phyloP scores from a whole-genome alignment of 2,888 invertebrate species.

The Hoplodrina blanda region DNA sequence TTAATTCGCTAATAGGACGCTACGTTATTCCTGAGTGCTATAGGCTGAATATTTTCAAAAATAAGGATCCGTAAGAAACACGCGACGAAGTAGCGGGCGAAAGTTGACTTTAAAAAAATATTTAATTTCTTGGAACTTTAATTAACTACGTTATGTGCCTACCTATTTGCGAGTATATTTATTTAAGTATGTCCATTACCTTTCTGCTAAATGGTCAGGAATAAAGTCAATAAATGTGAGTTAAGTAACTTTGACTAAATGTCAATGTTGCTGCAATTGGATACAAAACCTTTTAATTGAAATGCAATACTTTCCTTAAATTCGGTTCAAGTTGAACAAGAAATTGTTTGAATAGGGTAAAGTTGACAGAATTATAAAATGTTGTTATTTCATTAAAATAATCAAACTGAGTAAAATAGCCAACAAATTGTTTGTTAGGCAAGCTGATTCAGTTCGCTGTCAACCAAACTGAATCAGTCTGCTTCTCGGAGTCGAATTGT shows the following conservation, averaged over 20 bases:
- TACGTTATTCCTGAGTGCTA: too few species aligned
- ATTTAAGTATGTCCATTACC: constrained; percentile 1
- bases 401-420: too few species aligned
- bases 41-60: too few species aligned
- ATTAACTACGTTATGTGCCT: neutral
- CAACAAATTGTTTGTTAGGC: too few species aligned
- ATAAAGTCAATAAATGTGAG: constrained; percentile 30
- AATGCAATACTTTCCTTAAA: constrained; percentile 57
- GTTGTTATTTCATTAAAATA: neutral
- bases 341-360: constrained; percentile 21
- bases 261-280: constrained; percentile 56
- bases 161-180: constrained; percentile 5
- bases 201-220: constrained; percentile 14
- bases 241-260: constrained; percentile 52
- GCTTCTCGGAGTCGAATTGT: too few species aligned
- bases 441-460: too few species aligned
- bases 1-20: too few species aligned
- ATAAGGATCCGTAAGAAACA: too few species aligned
- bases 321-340: constrained; percentile 54
- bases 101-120: neutral
- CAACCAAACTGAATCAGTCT: too few species aligned
- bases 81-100: too few species aligned
- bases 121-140: neutral
- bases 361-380: constrained; percentile 21
- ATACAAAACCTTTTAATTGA: constrained; percentile 52